These are phyloP conservation scores for Siphamia tubifer DNA, from an alignment of 2,113 vertebrate species.

Conservation along the genomic window DNA sequence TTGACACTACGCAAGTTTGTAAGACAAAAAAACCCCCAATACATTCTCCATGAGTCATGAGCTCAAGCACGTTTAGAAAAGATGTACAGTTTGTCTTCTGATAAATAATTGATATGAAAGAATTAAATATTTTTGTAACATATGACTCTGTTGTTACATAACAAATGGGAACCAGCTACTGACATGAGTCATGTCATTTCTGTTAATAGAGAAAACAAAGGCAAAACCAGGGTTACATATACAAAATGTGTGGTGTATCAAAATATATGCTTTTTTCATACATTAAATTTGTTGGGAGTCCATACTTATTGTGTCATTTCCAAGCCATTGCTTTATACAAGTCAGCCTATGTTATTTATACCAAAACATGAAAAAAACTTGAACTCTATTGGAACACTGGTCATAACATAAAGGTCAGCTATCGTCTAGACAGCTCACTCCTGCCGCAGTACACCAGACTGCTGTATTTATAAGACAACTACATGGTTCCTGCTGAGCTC, in stretches of 20 bases:
- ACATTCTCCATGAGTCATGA: background rate
- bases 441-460: slow-evolving; percentile 27
- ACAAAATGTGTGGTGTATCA: background rate
- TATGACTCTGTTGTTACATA: background rate
- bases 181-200: background rate
- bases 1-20: slow-evolving; percentile 19
- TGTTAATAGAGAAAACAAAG: background rate
- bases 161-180: background rate
- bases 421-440: slow-evolving; percentile 47
- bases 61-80: slow-evolving; percentile 7
- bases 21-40: background rate
- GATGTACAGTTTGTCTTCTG: background rate
- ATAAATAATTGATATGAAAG: background rate
- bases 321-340: slow-evolving; percentile 38
- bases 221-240: background rate
- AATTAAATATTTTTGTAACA: background rate
- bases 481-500: slow-evolving; percentile 26
- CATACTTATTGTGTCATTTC: slow-evolving; percentile 16
- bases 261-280: background rate
- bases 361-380: slow-evolving; percentile 44
- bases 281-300: background rate
- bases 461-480: slow-evolving; percentile 14
- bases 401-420: slow-evolving; percentile 66
- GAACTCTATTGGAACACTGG: slow-evolving; percentile 26
- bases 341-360: slow-evolving; percentile 40